Conservation (phyloP, 2,113 vertebrate species). For the Panurus biarmicus region DNA sequence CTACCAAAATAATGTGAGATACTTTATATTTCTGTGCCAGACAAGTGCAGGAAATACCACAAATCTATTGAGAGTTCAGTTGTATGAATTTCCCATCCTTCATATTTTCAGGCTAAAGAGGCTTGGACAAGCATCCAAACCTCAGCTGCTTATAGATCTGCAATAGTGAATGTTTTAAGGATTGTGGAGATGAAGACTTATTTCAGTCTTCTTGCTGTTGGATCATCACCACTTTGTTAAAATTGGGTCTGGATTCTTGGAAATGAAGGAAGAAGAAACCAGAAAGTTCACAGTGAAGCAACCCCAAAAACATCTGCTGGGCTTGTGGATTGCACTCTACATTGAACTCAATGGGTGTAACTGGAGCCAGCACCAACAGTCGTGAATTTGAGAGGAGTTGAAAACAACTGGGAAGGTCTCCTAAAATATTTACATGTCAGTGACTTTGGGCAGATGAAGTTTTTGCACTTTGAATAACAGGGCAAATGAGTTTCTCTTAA, state of each 20-base stretch:
- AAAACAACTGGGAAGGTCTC: not conserved
- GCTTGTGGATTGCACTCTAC: constrained; percentile 6
- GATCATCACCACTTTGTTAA: constrained; percentile 36
- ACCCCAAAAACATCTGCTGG: constrained; percentile 43
- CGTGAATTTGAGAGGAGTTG: not conserved
- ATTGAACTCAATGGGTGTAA: not conserved
- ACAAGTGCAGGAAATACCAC: constrained; percentile 42
- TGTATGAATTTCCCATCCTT: not conserved
- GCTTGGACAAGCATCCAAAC: not conserved
- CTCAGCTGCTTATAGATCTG: not conserved
- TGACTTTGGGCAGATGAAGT: not conserved
- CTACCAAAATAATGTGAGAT: not conserved
- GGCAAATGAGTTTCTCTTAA: not conserved
- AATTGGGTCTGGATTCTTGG: constrained; percentile 40
- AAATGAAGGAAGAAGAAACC: constrained; percentile 31
- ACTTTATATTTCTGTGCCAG: not conserved
- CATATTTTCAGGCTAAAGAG: not conserved
- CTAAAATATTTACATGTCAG: not conserved
- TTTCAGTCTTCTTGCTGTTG: constrained; percentile 2
- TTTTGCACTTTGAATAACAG: not conserved
- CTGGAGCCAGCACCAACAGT: not conserved
- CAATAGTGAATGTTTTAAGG: not conserved
- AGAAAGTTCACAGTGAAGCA: constrained; percentile 44
- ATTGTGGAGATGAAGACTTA: not conserved
- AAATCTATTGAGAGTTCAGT: not conserved